Evolutionary conservation across 1,140 invertebrate species (phyloP).

Genomic region (Drosophila athabasca): DNA sequence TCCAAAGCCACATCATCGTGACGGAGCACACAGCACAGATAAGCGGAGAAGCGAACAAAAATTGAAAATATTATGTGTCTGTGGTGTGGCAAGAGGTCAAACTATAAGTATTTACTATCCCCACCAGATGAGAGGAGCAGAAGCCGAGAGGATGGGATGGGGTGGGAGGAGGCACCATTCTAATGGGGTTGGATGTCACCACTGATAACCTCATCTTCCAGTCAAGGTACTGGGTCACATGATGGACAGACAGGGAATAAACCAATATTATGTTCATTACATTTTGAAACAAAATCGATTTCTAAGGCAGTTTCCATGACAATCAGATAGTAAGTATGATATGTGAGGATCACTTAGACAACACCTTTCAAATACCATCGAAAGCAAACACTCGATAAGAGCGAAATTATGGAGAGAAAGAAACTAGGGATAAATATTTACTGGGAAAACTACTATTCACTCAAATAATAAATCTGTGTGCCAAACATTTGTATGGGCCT

Average conservation of each 20-base stretch:
- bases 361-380: conserved; percentile 18
- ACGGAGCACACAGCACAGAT: conserved; percentile 51
- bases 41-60: conserved; percentile 26
- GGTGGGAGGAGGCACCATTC: conserved; percentile 3
- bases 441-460: conserved; percentile 1
- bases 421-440: conserved; percentile 15
- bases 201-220: conserved; percentile 23
- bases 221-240: too few relatives aligned
- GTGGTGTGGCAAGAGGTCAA: conserved; percentile 32
- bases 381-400: conserved; percentile 30
- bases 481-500: conserved; percentile 18
- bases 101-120: conserved; percentile 14
- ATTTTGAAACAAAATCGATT: too few relatives aligned
- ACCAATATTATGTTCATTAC: too few relatives aligned
- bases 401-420: neutral
- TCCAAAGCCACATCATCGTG: conserved; percentile 58
- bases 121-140: too few relatives aligned
- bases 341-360: conserved; percentile 23
- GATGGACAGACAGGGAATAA: too few relatives aligned
- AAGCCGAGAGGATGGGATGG: too few relatives aligned
- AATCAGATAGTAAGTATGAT: conserved; percentile 31
- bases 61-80: conserved; percentile 3
- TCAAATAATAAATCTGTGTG: conserved; percentile 45
- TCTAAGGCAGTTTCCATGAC: conserved; percentile 25
- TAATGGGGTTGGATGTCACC: conserved; percentile 13